Conservation (phyloP, 2,113 vertebrate genomes). For the Tringa solitaria region DNA sequence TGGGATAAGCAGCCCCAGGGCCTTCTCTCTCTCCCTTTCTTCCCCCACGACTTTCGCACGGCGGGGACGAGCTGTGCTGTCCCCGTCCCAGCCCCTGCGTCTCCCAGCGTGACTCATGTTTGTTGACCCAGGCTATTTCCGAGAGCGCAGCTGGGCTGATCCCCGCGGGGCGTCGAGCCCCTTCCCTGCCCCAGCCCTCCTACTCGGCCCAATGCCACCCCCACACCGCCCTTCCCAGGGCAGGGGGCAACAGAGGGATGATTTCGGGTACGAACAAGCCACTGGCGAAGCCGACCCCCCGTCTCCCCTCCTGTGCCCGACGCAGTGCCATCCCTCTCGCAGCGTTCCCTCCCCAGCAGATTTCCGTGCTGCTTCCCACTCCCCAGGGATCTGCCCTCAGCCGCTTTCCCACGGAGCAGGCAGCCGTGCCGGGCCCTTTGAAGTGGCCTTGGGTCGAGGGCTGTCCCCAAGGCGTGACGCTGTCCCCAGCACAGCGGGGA, state of each 20-base stretch:
- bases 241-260: background rate
- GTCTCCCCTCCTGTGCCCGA: background rate
- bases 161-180: background rate
- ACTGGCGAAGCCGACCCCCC: background rate
- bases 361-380: background rate
- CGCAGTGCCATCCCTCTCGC: fast-evolving
- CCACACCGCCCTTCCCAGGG: background rate
- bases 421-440: background rate
- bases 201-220: background rate
- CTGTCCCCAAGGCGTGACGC: background rate
- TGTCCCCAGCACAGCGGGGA: background rate
- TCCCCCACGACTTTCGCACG: background rate
- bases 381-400: background rate
- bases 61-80: slow-evolving; percentile 25
- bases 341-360: background rate
- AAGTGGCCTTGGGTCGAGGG: background rate
- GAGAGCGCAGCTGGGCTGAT: slow-evolving; percentile 15
- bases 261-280: background rate
- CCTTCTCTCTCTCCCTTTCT: background rate
- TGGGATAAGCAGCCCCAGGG: background rate
- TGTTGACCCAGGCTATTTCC: slow-evolving; percentile 61
- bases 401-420: slow-evolving; percentile 32
- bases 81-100: background rate
- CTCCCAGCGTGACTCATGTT: slow-evolving; percentile 52
- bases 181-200: background rate